Base-by-base conservation (phyloP, 1,140 invertebrate genomes). In the Macrotrachela quadricornifera region DNA sequence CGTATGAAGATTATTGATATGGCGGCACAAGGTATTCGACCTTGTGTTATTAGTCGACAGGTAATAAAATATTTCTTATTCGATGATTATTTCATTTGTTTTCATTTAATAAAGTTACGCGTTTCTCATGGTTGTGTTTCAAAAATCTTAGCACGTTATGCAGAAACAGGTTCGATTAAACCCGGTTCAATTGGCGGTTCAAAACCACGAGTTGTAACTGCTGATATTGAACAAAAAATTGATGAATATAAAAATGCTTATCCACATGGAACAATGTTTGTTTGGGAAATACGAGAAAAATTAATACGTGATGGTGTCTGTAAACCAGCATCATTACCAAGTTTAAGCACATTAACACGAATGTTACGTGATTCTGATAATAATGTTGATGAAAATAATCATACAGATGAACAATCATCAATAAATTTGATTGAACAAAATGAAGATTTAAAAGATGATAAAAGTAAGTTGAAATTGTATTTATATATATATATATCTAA, bases 111-210 rank as follows among this genome's bases (percentile, higher is more conserved):
- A 30, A 30, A 30, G 21, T 30, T 30, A 30, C 21, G 21, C 8
- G 86, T 94, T 6, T 86, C 83, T 39, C 87, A 94, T 70, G 88
- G 88, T 37, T 94, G 87, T 71, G 87, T 94, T 0, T 86, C 82
- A 57, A 94, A 94, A 72, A 95, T 95, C 60, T 71, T 88, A 44
- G 82, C 83, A 9, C 42, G 56, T 8, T 55, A 55, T 41, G 49
- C 47, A 9, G 68, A 69, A 51, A 71, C 69, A 15, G 69, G 68
- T 42, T 67, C 63, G 50, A 70, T 71, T 38, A 69, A 70, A 56
- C 69, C 69, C 1, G 69, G 69, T 13, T 66, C 68, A 58, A 71
- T 71, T 43, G 69, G 69, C 9, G 69, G 69, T 37, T 69, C 67
- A 55, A 70, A 70, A 57, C 69, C 68, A 12, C 69, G 69, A 51